Percentiles rank a stretch among this genome's conserved stretches.
These are phyloP conservation scores for Synodontis membranacea DNA, from an alignment of 2,113 vertebrate species.

Conservation along the genomic window DNA sequence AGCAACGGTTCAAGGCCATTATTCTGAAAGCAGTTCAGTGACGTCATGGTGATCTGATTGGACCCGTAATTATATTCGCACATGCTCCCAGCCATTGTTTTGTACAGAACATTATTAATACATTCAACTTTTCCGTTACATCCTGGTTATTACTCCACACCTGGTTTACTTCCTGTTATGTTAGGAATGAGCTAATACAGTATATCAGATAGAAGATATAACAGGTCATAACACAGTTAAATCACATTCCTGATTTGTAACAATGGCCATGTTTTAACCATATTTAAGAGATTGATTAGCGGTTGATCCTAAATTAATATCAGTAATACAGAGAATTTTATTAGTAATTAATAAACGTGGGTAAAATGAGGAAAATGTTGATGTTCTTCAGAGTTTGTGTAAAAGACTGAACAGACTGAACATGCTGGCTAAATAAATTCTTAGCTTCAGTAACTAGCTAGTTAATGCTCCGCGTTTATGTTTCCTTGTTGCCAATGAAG, in stretches of 20 bases:
- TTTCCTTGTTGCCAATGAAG: background rate
- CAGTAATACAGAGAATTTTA: background rate
- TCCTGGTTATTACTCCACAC: background rate
- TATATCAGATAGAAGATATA: background rate
- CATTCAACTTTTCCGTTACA: background rate
- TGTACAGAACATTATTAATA: background rate
- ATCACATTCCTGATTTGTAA: background rate
- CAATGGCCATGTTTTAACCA: background rate
- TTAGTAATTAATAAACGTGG: too few relatives aligned
- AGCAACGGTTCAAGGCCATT: background rate
- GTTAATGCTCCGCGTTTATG: background rate
- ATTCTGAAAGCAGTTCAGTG: background rate
- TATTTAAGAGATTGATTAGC: background rate
- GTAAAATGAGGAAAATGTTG: slow-evolving; percentile 6
- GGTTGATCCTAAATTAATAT: background rate
- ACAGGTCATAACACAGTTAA: background rate
- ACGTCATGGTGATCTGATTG: background rate
- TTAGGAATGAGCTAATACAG: background rate
- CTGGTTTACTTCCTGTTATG: background rate
- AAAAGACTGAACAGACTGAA: background rate
- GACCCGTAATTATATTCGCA: slow-evolving; percentile 8
- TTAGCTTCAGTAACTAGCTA: background rate
- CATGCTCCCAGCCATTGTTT: background rate
- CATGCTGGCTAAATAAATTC: background rate
- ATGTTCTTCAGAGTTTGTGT: background rate